Evolutionary conservation across 2,113 vertebrate species (phyloP).

Genomic region (Rhea americana): DNA sequence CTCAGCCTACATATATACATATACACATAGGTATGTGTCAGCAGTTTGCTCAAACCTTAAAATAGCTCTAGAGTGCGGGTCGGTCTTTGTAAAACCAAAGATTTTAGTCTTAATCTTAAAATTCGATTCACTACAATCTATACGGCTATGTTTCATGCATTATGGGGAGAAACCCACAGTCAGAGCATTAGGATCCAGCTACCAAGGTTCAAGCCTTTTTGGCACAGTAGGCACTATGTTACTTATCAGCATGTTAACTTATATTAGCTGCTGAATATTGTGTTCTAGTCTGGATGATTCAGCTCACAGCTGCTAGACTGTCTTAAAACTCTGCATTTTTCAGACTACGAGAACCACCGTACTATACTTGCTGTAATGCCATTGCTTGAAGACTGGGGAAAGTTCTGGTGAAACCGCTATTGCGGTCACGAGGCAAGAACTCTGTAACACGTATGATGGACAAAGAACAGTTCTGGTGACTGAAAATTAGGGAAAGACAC

Average conservation of each 20-base stretch:
- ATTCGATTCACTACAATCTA: accelerated
- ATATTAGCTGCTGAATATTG: conserved; percentile 25
- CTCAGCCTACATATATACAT: neutral
- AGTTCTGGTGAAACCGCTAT: neutral
- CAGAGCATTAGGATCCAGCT: neutral
- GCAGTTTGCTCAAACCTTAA: neutral
- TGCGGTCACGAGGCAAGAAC: neutral
- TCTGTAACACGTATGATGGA: accelerated
- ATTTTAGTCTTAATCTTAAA: no score
- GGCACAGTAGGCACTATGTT: neutral
- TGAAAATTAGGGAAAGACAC: neutral
- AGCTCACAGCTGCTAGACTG: conserved; percentile 47
- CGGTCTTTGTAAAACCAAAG: neutral
- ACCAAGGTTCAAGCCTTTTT: neutral
- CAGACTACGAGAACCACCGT: neutral
- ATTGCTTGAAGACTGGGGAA: accelerated
- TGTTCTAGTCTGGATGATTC: conserved; percentile 42
- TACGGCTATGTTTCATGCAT: accelerated
- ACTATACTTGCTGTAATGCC: neutral
- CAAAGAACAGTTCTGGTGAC: neutral
- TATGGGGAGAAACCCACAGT: neutral
- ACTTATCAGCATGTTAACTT: neutral
- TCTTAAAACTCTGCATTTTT: neutral
- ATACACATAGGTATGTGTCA: accelerated
- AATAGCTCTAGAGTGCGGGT: accelerated